Evolutionary conservation across 1,140 invertebrate species (phyloP), one percentile per base, ranked within the genome.

Genomic region (Heliconius eleuchia): DNA sequence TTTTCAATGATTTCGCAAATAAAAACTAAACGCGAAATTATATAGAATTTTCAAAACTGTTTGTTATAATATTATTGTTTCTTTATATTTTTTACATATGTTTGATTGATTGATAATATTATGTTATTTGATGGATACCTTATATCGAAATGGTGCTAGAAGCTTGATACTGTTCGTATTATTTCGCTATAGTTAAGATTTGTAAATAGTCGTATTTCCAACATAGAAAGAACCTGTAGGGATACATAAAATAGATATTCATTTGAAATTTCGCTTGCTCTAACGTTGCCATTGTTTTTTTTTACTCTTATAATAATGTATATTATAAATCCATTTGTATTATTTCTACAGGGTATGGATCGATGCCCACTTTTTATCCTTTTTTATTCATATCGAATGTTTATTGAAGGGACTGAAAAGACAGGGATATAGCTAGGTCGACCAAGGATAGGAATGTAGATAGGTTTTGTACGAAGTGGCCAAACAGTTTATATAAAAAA

Each of bases 111-210:
- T 91, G 86, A 91, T 92, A 92, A 92, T 92, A 87, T 92, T 90
- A 91, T 92, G 89, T 92, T 92, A 82, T 81, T 88, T 86, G 82
- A 87, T 89, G 87, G 90, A 90, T 92, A 91, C 86, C 81, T 90
- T 92, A 88, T 89, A 89, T 89, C 83, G 83, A 87, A 94, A 93
- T 94, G 92, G 92, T 94, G 92, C 92, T 94, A 94, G 91, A 91
- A 84, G 91, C 91, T 94, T 89, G 76, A 89, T 87, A 88, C 85
- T 86, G 83, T 82, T 86, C 83, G 82, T 89, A 91, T 89, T 85
- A 83, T 90, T 92, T 92, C 79, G 83, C 83, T 81, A 81, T 89
- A 91, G 85, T 85, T 88, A 88, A 89, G 85, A 83, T 84, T 52
- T 92, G 89, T 93, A 91, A 80, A 91, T 92, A 89, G 27, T 84